Evolutionary conservation across 2,113 vertebrate species (phyloP).

Genomic region (Notarius lentiginosus): DNA sequence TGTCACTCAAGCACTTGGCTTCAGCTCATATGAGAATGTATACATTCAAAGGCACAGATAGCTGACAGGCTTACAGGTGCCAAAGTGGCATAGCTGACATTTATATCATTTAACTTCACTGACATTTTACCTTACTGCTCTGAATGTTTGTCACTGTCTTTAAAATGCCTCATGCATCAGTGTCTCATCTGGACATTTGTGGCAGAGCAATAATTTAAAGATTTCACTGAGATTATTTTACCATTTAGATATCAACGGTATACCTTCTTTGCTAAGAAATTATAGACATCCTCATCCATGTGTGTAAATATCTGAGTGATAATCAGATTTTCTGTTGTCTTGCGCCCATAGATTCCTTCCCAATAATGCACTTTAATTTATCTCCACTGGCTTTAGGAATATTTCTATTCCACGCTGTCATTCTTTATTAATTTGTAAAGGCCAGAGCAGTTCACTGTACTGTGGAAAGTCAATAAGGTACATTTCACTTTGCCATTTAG

Average conservation of each 20-base stretch:
- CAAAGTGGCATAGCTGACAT: conserved; percentile 49
- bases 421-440: neutral
- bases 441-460: neutral
- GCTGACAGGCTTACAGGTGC: conserved; percentile 46
- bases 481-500: neutral
- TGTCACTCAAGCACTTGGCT: conserved; percentile 51
- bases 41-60: conserved; percentile 44
- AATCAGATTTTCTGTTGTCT: neutral
- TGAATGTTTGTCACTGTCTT: conserved; percentile 37
- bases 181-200: conserved; percentile 7
- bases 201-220: neutral
- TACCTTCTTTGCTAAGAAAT: neutral
- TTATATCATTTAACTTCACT: conserved; percentile 56
- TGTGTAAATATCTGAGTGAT: neutral
- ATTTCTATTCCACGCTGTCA: neutral
- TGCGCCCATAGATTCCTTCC: neutral
- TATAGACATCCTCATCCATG: neutral
- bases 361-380: neutral
- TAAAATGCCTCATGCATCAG: conserved; percentile 4
- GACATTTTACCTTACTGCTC: conserved; percentile 49
- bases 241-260: conserved; percentile 21
- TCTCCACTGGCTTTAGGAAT: neutral
- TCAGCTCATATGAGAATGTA: conserved; percentile 43
- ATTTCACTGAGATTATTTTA: conserved; percentile 7
- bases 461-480: neutral